phyloP scores from a whole-genome alignment of 2,113 vertebrate species.

The Eclectus roratus region DNA sequence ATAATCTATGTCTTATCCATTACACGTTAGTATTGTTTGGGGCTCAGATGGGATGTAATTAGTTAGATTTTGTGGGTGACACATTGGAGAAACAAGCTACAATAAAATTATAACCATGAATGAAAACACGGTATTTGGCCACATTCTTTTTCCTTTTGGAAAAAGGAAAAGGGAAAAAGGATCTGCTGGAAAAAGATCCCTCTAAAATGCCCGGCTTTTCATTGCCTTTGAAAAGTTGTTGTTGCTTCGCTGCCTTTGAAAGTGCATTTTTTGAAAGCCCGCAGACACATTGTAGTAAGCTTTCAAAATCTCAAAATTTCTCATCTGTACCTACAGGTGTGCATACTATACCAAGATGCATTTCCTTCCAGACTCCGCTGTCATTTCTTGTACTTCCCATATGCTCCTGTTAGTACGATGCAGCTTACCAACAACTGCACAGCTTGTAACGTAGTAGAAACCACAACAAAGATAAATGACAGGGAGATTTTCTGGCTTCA shows the following conservation, averaged over 20 bases:
- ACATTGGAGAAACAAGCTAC: neutral
- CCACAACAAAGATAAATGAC: accelerated
- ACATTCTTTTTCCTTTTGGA: neutral
- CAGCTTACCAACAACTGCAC: neutral
- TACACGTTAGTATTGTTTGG: neutral
- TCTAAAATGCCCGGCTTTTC: neutral
- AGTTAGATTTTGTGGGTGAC: neutral
- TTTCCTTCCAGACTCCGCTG: neutral
- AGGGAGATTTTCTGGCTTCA: neutral
- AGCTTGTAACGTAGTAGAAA: neutral
- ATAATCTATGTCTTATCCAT: neutral
- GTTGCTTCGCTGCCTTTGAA: neutral
- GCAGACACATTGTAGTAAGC: neutral
- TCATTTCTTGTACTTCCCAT: neutral
- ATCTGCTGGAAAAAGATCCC: neutral
- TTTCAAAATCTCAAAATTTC: neutral
- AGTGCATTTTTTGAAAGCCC: neutral
- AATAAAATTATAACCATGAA: neutral
- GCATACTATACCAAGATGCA: accelerated
- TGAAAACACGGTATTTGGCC: neutral
- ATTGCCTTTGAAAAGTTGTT: neutral
- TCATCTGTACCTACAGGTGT: neutral
- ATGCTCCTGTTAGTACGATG: neutral
- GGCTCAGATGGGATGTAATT: neutral
- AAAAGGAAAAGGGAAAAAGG: neutral